phyloP scores from a whole-genome alignment of 2,797 vertebrate genomes.

The Pseudocheirus occidentalis region DNA sequence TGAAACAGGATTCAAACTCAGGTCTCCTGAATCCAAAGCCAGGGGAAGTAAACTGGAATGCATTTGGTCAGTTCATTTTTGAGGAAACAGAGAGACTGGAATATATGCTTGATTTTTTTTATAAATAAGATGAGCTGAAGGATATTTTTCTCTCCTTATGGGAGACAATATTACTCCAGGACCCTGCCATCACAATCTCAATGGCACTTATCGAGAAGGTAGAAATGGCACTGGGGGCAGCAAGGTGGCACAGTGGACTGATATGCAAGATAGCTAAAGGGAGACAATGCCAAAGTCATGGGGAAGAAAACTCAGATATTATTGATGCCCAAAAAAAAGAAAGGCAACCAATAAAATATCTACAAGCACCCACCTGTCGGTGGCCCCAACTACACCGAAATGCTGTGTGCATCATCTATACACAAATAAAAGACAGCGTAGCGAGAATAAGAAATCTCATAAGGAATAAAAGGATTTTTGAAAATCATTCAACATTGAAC shows the following conservation, averaged over 20 bases:
- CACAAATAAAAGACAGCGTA: not conserved
- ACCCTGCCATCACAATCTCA: not conserved
- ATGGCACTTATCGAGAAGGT: not conserved
- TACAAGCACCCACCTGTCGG: not conserved
- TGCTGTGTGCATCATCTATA: not conserved
- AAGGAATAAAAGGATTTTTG: not conserved
- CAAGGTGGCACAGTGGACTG: not conserved
- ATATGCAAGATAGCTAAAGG: not conserved
- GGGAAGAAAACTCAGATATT: not conserved
- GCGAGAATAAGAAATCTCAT: not conserved
- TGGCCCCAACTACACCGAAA: not conserved
- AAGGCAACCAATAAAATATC: not conserved
- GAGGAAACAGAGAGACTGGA: conserved; percentile 39
- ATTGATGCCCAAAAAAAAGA: not conserved
- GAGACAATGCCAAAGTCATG: not conserved
- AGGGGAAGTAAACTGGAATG: conserved; percentile 40
- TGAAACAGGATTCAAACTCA: not conserved
- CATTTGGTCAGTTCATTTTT: conserved; percentile 44
- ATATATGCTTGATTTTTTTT: conserved; percentile 2
- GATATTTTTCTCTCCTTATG: conserved; percentile 52
- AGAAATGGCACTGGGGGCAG: not conserved
- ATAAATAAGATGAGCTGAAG: conserved; percentile 60
- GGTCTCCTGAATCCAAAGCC: not conserved
- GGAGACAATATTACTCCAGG: not conserved
- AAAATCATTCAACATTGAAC: not conserved